Evolutionary conservation across 2,797 vertebrate genomes (phyloP).

Genomic region (Cyclopterus lumpus): DNA sequence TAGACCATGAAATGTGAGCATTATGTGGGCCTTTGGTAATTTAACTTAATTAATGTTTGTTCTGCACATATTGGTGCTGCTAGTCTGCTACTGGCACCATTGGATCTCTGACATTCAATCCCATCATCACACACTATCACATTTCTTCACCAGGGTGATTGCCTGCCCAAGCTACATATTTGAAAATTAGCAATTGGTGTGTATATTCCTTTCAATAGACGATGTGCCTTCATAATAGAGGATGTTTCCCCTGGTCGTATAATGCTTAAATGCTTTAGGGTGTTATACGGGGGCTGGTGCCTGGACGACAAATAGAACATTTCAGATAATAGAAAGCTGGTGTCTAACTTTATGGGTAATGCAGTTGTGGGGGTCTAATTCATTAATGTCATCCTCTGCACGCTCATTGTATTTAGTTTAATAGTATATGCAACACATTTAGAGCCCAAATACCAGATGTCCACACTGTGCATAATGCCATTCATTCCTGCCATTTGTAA

Average conservation of each 20-base stretch:
- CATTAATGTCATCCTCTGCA: not conserved
- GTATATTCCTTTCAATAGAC: not conserved
- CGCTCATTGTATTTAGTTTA: not conserved
- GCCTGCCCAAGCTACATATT: conserved; percentile 2
- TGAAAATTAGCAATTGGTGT: conserved; percentile 1
- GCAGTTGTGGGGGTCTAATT: not conserved
- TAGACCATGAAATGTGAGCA: not conserved
- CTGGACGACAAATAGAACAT: conserved; percentile 6
- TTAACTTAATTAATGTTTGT: conserved; percentile 12
- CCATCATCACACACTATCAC: not conserved
- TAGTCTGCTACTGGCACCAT: not conserved
- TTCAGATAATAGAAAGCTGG: conserved; percentile 14
- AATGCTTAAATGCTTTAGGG: conserved; percentile 9
- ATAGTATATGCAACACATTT: conserved; percentile 4
- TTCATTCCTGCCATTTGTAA: not conserved
- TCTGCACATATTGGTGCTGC: not conserved
- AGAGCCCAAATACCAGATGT: not conserved
- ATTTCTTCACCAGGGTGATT: not conserved
- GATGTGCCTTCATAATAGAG: not conserved
- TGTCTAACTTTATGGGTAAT: conserved; percentile 4
- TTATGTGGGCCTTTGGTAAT: not conserved
- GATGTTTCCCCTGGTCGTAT: conserved; percentile 12
- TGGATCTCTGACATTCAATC: not conserved
- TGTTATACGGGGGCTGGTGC: not conserved
- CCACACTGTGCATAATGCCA: not conserved